phyloP scores from a whole-genome alignment of 2,888 invertebrate genomes.

The Agrochola lychnidis region DNA sequence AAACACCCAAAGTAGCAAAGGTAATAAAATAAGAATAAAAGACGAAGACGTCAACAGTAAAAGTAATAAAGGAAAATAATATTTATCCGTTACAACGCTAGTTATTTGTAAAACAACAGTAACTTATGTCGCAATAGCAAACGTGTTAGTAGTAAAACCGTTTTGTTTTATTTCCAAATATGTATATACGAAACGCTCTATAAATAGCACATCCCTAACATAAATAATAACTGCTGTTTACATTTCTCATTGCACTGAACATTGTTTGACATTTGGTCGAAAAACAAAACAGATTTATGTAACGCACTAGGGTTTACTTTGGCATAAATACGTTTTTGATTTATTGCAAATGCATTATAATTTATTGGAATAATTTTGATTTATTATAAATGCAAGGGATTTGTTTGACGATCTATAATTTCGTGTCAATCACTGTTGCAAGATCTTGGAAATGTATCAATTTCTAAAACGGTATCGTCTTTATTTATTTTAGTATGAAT shows the following conservation, averaged over 20 bases:
- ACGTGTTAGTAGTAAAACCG: constrained; percentile 48
- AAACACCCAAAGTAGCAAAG: neutral
- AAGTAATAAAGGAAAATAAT: constrained; percentile 16
- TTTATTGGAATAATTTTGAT: constrained; percentile 54
- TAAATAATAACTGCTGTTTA: constrained; percentile 72
- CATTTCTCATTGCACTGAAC: constrained; percentile 59
- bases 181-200: constrained; percentile 42
- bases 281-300: constrained; percentile 65
- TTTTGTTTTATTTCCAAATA: constrained; percentile 64
- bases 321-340: constrained; percentile 54
- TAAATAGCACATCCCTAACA: constrained; percentile 66
- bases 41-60: constrained; percentile 16
- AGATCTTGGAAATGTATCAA: constrained; percentile 33
- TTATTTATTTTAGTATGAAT: constrained; percentile 20
- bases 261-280: constrained; percentile 68
- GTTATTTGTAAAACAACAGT: constrained; percentile 40
- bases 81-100: constrained; percentile 30
- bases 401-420: constrained; percentile 30
- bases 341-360: constrained; percentile 61
- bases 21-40: constrained; percentile 10
- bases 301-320: constrained; percentile 47
- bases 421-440: constrained; percentile 30
- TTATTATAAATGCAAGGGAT: constrained; percentile 44
- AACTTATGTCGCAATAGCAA: constrained; percentile 47
- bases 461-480: constrained; percentile 29